phyloP scores from a whole-genome alignment of 2,888 invertebrate genomes.

The Conus canariensis region DNA sequence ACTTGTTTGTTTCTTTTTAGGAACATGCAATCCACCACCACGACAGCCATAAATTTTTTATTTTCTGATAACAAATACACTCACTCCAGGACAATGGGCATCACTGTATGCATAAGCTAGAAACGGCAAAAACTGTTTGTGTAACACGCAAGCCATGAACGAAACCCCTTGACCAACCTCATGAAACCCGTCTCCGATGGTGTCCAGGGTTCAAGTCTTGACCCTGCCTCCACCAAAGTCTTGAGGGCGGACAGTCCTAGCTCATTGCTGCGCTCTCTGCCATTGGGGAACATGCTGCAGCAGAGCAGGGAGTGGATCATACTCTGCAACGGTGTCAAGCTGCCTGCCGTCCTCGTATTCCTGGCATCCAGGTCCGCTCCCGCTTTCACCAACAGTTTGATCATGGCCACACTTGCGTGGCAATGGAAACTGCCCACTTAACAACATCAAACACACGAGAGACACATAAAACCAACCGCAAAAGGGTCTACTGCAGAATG shows the following conservation, averaged over 20 bases:
- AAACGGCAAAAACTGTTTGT: too few species aligned
- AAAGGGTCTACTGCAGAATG: too few species aligned
- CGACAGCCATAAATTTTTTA: too few species aligned
- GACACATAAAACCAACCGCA: too few species aligned
- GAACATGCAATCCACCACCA: too few species aligned
- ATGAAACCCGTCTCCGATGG: constrained; percentile 37
- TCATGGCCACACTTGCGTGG: background rate
- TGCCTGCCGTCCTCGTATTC: constrained; percentile 36
- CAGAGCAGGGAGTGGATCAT: too few species aligned
- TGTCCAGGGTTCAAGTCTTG: constrained; percentile 46
- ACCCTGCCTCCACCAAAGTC: constrained; percentile 54
- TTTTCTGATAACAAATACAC: too few species aligned
- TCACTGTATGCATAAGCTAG: too few species aligned
- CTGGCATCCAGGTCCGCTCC: constrained; percentile 56
- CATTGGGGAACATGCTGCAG: background rate
- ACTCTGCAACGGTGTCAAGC: constrained; percentile 51
- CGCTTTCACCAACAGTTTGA: constrained; percentile 45
- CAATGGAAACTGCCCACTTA: background rate
- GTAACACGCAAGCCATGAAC: too few species aligned
- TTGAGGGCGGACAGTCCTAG: constrained; percentile 46
- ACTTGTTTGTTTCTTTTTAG: too few species aligned
- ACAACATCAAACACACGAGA: too few species aligned
- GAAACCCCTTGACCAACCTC: background rate
- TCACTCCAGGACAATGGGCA: too few species aligned
- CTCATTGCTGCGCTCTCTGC: background rate